Evolutionary conservation across 35 echinoderm and acorn worm genomes (phyloP), one percentile per base, ranked within the genome.

Genomic region (Acanthaster planci): DNA sequence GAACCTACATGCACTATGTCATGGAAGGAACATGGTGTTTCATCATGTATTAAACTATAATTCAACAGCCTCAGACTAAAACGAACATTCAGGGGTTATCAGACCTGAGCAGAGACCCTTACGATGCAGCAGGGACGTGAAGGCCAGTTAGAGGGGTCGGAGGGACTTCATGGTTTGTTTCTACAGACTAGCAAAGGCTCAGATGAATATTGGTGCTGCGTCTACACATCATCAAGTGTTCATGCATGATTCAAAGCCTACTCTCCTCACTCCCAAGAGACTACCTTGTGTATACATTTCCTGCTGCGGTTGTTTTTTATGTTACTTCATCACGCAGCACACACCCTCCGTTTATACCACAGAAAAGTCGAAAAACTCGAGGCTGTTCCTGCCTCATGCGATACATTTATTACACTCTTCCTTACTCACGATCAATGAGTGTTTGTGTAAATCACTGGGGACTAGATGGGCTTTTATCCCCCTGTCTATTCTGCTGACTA

Each of bases 181-280:
- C 4, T 47, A 4, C 12, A 6, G 42, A 47, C 4, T 6, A 47
- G 42, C 42, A 47, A n/a, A 34, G 29, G 23, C 1, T 26, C 1
- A 8, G 34, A 35, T 72, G 64, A 19, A 72, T 72, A 72, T 26
- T 72, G 34, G 64, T 26, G 23, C 34, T 29, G 23, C 30, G 64
- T 72, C 64, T 26, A 72, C 64, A 72, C 64, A 72, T 72, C 34
- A 34, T 72, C 64, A 72, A 72, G 64, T 72, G 64, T 72, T 47
- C 64, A 72, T 72, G 64, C 34, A 72, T 31, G 64, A 72, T 72
- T 72, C 64, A 72, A 72, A 27, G 64, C 34, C 64, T 72, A 31
- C 34, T 47, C 14, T 29, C 64, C 14, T 26, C 64, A 34, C 19
- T 35, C 64, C 64, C 64, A 34, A 72, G 7, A 34, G 64, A 72